Percentiles rank a stretch among this genome's conserved stretches.
Conservation (phyloP, 1,140 invertebrate species). For the Ridgeia piscesae region DNA sequence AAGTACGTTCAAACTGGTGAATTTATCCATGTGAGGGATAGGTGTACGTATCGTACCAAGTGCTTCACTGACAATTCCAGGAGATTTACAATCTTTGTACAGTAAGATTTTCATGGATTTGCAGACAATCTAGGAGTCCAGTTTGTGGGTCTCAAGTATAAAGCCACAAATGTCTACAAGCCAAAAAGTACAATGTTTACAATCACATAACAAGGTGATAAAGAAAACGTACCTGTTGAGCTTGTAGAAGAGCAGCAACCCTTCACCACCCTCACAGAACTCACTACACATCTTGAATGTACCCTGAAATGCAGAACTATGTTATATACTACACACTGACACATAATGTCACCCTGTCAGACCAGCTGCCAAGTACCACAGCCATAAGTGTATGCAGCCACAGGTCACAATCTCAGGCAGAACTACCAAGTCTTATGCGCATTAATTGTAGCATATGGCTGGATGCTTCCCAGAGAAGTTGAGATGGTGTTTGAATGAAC, state of each 20-base stretch:
- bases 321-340: background rate
- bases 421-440: too few relatives aligned
- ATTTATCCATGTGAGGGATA: background rate
- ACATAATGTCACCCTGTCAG: background rate
- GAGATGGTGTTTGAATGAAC: too few relatives aligned
- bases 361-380: background rate
- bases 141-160: too few relatives aligned
- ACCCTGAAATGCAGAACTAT: constrained; percentile 32
- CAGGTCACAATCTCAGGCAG: too few relatives aligned
- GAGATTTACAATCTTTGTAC: background rate
- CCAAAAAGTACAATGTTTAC: background rate
- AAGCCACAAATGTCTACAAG: too few relatives aligned
- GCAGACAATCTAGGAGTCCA: too few relatives aligned
- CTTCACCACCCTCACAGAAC: constrained; percentile 37
- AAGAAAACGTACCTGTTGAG: constrained; percentile 38
- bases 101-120: background rate
- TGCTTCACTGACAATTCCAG: background rate
- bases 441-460: too few relatives aligned
- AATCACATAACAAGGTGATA: background rate
- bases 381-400: too few relatives aligned
- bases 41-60: background rate
- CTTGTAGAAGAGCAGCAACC: constrained; percentile 49
- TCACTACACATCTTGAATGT: constrained; percentile 43
- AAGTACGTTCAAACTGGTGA: background rate
- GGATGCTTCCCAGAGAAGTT: too few relatives aligned